Base-by-base conservation (phyloP, 2,113 vertebrate species). In the Henicopernis longicauda region DNA sequence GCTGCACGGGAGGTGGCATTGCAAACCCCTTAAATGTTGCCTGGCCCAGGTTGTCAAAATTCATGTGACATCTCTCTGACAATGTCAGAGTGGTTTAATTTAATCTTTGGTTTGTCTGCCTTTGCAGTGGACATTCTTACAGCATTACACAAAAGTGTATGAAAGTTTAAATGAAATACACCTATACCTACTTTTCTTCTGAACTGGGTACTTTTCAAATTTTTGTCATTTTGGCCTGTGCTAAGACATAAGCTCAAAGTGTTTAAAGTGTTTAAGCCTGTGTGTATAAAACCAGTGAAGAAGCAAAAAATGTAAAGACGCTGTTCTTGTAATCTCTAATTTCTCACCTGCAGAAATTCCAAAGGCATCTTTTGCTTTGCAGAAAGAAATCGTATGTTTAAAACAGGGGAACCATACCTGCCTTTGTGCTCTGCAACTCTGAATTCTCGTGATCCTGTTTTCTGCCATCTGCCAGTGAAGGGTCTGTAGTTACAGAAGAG, bases 1-100 rank as follows among this genome's bases (percentile, higher is more conserved):
- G 23, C 49, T 0, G 3, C 27, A 4, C 0, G 1, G 32, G 36
- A 49, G 10, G 6, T 38, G 25, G n/a, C 13, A 10, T 7, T 50
- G 55, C 31, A 71, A 63, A 29, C 31, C 1, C 3, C 50, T 19
- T 36, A 17, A 19, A 42, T 58, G 47, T 82, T 71, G 16, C 66
- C 32, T 78, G 45, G 25, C 12, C 11, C 1, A 2, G 40, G 6
- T 29, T 78, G 52, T 42, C 50, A 18, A 58, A 86, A 26, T 26
- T 84, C 21, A n/a, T 0, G 0, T 3, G 8, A 31, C 18, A 38
- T 69, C 47, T 66, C 6, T 20, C 21, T 11, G 17, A 1, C 79
- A 40, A n/a, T 0, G 0, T 47, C 8, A 17, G 40, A 38, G 21
- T 58, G 58, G n/a, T 86, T 92, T 77, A 50, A 32, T 78, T 72